Evolutionary conservation across 2,888 invertebrate genomes (phyloP).

Genomic region (Ophion ventricosus): DNA sequence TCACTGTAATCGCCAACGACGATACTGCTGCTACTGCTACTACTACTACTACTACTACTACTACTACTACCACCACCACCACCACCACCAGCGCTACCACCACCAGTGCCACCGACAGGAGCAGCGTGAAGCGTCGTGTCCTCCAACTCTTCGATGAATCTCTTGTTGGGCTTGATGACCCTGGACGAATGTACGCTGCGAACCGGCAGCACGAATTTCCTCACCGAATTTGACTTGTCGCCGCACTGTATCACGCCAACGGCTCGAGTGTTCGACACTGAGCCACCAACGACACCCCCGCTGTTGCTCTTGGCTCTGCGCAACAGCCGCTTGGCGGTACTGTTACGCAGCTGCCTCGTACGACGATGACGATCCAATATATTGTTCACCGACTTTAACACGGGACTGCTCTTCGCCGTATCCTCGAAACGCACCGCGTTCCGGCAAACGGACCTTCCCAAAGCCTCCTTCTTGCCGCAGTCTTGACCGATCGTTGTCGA

Average conservation of each 20-base stretch:
- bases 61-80: too few species aligned
- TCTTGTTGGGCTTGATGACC: slow-evolving; percentile 94
- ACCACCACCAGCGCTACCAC: neutral
- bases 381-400: slow-evolving; percentile 80
- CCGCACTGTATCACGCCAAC: slow-evolving; percentile 71
- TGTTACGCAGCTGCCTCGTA: slow-evolving; percentile 79
- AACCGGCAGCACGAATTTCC: slow-evolving; percentile 91
- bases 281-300: slow-evolving; percentile 46
- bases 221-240: slow-evolving; percentile 81
- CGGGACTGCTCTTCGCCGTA: slow-evolving; percentile 73
- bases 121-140: slow-evolving; percentile 72
- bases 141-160: slow-evolving; percentile 90
- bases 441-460: slow-evolving; percentile 66
- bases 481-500: slow-evolving; percentile 29
- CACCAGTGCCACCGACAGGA: slow-evolving; percentile 33
- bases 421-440: slow-evolving; percentile 74
- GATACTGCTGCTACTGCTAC: too few species aligned
- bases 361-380: slow-evolving; percentile 80
- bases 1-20: slow-evolving; percentile 75
- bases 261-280: too few species aligned
- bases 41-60: too few species aligned
- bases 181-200: slow-evolving; percentile 93
- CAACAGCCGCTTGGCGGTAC: slow-evolving; percentile 80
- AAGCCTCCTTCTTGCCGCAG: slow-evolving; percentile 37
- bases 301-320: slow-evolving; percentile 78